phyloP scores from a whole-genome alignment of 2,113 vertebrate species.

The Mystacornis crossleyi region DNA sequence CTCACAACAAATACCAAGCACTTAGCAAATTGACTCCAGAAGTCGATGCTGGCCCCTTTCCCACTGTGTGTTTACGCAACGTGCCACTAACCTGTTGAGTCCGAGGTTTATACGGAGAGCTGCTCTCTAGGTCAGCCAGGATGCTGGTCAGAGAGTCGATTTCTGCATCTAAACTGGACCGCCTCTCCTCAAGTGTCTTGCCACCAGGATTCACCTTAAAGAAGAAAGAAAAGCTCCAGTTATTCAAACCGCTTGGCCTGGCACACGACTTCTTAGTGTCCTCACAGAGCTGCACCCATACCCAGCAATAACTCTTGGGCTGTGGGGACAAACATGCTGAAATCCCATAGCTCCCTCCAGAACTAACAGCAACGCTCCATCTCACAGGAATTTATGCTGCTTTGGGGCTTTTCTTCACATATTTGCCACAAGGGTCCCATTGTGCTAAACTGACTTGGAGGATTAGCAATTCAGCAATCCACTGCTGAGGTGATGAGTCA shows the following conservation, averaged over 20 bases:
- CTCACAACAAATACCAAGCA: slow-evolving; percentile 2
- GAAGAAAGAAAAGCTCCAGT: background rate
- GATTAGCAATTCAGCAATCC: background rate
- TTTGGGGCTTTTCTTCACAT: background rate
- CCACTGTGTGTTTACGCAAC: background rate
- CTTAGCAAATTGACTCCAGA: slow-evolving; percentile 53
- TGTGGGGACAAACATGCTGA: background rate
- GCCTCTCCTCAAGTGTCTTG: slow-evolving; percentile 91
- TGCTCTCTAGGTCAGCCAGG: slow-evolving; percentile 94
- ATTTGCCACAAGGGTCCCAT: background rate
- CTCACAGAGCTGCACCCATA: background rate
- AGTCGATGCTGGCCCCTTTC: background rate
- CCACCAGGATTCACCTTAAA: slow-evolving; percentile 81
- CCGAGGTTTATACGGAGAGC: slow-evolving; percentile 92
- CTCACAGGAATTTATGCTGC: background rate
- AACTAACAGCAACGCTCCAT: background rate
- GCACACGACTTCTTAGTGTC: background rate
- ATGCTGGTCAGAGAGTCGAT: slow-evolving; percentile 97
- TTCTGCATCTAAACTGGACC: slow-evolving; percentile 95
- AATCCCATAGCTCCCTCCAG: background rate
- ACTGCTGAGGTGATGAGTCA: background rate
- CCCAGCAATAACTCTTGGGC: background rate
- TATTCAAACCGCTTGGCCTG: background rate
- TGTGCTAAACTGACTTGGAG: background rate
- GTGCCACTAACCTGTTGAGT: slow-evolving; percentile 80